Base-by-base conservation (phyloP, 1,140 invertebrate species). In the Mamestra configurata region DNA sequence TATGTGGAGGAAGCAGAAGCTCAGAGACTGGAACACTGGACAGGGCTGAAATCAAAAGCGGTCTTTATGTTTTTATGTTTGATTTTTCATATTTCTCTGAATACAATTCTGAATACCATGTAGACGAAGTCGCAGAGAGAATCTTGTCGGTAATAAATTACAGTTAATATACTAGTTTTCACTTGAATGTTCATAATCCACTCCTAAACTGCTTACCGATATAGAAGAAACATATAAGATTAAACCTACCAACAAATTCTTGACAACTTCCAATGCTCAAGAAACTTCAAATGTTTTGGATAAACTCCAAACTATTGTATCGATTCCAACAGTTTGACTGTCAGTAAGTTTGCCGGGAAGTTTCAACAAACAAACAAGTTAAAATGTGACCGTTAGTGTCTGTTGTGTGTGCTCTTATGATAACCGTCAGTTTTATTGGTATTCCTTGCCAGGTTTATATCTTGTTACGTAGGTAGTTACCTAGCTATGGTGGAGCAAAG, bases 261-360 rank as follows among this genome's bases (percentile, higher is more conserved):
- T 20, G 53, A 55, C 8, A 59, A 59, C n/a, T 18, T 61, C 31
- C 59, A 61, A 35, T 61, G 24, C 37, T 37, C 57, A 24, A 11
- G 15, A 61, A 61, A 61, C 59, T 61, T 61, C 27, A 59, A 31
- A 31, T 61, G 59, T 61, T 61, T 61, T 35, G 59, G 59, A 61
- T 37, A 61, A 61, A 61, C 59, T 61, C 59, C 59, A 35, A 37
- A 61, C 13, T 18, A 10, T 61, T 57, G 22, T 57, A 57, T 57
- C 53, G 53, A 27, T 24, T 57, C 10, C 22, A 24, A 57, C 27
- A 27, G 53, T 24, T 24, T 0, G 53, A 1, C 22, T 57, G 24
- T 27, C 53, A 10, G 53, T 57, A 57, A 57, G 22, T 57, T n/a
- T 57, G 22, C 22, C n/a, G n/a, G n/a, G n/a, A n/a, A n/a, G n/a